Evolutionary conservation across 1,140 invertebrate species (phyloP).

Genomic region (Parasteatoda tepidariorum): DNA sequence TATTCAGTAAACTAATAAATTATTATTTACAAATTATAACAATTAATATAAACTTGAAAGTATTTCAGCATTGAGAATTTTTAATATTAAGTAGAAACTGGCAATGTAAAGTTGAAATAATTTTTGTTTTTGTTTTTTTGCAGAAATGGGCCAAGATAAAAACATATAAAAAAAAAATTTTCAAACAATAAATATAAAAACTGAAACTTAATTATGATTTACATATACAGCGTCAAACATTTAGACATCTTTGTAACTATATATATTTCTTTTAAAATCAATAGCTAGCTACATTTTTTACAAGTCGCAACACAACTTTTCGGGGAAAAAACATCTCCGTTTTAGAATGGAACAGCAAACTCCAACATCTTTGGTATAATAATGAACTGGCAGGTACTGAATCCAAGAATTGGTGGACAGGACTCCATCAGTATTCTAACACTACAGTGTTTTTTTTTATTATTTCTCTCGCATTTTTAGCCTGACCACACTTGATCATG

Average conservation of each 20-base stretch:
- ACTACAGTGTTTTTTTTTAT: conserved; percentile 13
- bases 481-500: conserved; percentile 53
- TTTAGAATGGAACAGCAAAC: conserved; percentile 26
- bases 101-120: no score
- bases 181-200: no score
- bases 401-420: conserved; percentile 53
- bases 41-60: no score
- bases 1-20: no score
- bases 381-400: conserved; percentile 58
- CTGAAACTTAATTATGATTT: no score
- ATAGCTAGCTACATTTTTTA: background rate
- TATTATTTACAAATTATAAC: no score
- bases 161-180: no score
- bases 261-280: background rate
- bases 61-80: no score
- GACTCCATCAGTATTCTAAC: conserved; percentile 8
- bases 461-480: conserved; percentile 38
- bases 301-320: background rate
- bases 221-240: no score
- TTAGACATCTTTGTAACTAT: background rate
- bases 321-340: conserved; percentile 30
- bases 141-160: no score
- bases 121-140: no score
- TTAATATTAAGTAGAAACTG: no score
- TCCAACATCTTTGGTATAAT: conserved; percentile 51